Conservation (phyloP, 2,888 invertebrate species). For the Lycaena phlaeas region DNA sequence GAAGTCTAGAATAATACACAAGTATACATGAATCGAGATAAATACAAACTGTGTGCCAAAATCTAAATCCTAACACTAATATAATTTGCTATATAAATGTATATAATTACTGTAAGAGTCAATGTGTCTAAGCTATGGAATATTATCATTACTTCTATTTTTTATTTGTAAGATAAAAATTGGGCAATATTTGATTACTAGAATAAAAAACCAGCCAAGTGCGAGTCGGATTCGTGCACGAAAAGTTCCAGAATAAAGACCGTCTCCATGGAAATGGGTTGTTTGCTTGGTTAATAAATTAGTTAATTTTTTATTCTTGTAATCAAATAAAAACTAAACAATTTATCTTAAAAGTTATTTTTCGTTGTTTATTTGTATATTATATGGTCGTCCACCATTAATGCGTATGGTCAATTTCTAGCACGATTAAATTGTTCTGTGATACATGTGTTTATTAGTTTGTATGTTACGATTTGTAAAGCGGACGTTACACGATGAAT, state of each 20-base stretch:
- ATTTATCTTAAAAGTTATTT: conserved; percentile 18
- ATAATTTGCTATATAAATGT: conserved; percentile 20
- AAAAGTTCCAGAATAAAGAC: too few species aligned
- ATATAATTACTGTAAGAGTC: conserved; percentile 22
- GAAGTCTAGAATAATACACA: too few species aligned
- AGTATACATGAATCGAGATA: conserved; percentile 15
- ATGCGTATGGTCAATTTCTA: conserved; percentile 63
- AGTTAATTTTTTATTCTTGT: too few species aligned
- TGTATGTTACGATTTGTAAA: conserved; percentile 13
- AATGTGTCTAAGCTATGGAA: conserved; percentile 19
- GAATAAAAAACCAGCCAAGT: too few species aligned
- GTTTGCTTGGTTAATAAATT: too few species aligned
- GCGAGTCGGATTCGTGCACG: too few species aligned
- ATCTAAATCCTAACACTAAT: conserved; percentile 17
- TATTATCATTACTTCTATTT: conserved; percentile 3
- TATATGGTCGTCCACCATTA: conserved; percentile 51
- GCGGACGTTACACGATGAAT: not conserved
- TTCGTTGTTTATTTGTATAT: conserved; percentile 21
- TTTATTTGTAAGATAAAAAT: conserved; percentile 1
- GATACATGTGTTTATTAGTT: conserved; percentile 66
- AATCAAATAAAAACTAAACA: too few species aligned
- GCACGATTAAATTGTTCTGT: conserved; percentile 70
- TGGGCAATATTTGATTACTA: too few species aligned
- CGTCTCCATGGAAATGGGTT: too few species aligned
- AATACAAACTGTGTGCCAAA: conserved; percentile 14